Conservation (phyloP, 1,140 invertebrate genomes). For the Neuroterus valhalla region DNA sequence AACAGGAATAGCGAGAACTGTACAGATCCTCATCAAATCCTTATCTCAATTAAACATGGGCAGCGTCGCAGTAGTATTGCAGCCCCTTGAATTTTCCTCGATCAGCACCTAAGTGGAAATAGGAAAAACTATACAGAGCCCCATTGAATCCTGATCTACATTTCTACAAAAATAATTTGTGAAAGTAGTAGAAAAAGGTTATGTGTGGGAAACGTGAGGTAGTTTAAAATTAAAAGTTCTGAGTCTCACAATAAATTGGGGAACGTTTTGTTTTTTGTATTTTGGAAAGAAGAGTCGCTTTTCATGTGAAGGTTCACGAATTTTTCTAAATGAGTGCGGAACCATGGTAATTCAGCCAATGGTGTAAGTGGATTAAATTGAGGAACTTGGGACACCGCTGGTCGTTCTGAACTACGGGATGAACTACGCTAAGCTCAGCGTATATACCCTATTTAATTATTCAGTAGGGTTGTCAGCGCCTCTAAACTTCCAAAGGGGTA, state of each 20-base stretch:
- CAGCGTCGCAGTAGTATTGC: no score
- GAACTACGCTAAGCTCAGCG: slow-evolving; percentile 47
- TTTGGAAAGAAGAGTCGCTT: slow-evolving; percentile 41
- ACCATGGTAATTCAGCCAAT: slow-evolving; percentile 57
- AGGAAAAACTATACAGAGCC: no score
- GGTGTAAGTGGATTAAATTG: slow-evolving; percentile 58
- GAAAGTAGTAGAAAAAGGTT: no score
- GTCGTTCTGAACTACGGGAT: slow-evolving; percentile 47
- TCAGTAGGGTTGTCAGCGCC: slow-evolving; percentile 27
- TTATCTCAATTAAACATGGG: no score
- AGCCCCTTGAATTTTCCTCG: no score
- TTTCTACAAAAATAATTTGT: no score
- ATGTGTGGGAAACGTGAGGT: neutral
- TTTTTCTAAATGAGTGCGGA: slow-evolving; percentile 58
- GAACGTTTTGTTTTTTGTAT: slow-evolving; percentile 11
- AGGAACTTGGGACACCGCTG: slow-evolving; percentile 56
- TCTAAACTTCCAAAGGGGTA: neutral
- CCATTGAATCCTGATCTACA: no score
- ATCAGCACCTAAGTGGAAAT: no score
- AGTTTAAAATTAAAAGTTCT: neutral
- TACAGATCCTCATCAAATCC: no score
- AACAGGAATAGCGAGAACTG: no score
- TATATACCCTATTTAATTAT: slow-evolving; percentile 49
- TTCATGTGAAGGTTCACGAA: slow-evolving; percentile 30
- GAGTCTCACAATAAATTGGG: slow-evolving; percentile 1